These are phyloP conservation scores for Corydoras maculifer DNA, from an alignment of 2,113 vertebrate genomes.

Conservation along the genomic window DNA sequence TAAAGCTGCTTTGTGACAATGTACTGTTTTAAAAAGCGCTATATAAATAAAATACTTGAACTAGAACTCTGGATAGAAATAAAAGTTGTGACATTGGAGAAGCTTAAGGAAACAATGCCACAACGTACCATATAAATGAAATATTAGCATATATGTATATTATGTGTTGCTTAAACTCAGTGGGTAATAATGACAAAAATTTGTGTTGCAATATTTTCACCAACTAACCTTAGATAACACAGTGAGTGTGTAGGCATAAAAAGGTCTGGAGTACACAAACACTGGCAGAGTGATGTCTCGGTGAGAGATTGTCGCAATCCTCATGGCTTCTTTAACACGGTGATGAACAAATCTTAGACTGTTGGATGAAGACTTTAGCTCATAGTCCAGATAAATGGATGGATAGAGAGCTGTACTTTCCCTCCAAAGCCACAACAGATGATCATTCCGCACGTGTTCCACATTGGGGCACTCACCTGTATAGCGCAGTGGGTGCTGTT, in stretches of 20 bases:
- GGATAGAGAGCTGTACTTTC: constrained; percentile 81
- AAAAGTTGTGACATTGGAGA: no score
- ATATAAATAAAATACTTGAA: no score
- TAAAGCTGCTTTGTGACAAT: no score
- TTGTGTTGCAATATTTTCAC: neutral
- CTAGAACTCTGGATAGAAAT: no score
- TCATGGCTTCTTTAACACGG: constrained; percentile 80
- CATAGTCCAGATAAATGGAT: constrained; percentile 79
- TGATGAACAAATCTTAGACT: constrained; percentile 84
- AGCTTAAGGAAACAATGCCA: no score
- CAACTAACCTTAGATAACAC: constrained; percentile 78
- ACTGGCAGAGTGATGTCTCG: constrained; percentile 74
- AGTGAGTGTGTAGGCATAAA: constrained; percentile 80
- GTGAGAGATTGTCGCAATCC: constrained; percentile 73
- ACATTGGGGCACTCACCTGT: constrained; percentile 79
- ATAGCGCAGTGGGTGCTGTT: constrained; percentile 69
- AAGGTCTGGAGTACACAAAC: constrained; percentile 85
- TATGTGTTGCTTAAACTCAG: no score
- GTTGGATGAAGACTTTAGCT: constrained; percentile 75
- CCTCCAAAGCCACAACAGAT: constrained; percentile 83
- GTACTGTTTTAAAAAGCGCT: no score
- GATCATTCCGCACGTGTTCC: constrained; percentile 75
- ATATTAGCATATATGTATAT: no score
- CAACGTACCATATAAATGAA: no score
- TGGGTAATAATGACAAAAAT: no score